Percentiles rank a stretch among this genome's conserved stretches.
phyloP scores from a whole-genome alignment of 2,113 vertebrate genomes.

The Oryzias javanicus region DNA sequence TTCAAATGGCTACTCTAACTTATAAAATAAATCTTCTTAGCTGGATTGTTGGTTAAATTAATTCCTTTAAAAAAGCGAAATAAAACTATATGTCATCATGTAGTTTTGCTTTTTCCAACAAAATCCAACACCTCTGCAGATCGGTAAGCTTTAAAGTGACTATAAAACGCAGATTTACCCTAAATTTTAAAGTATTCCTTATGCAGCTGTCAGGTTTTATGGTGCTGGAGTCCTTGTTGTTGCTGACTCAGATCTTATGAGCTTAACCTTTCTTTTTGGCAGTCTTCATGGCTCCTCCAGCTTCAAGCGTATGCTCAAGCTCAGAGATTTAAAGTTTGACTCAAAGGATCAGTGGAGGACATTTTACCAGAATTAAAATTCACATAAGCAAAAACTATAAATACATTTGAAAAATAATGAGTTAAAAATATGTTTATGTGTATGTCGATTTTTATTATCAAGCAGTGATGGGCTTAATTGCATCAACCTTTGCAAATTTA shows the following conservation, averaged over 20 bases:
- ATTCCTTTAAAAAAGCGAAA: no score
- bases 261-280: background rate
- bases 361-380: background rate
- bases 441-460: no score
- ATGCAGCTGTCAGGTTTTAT: no score
- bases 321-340: background rate
- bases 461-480: no score
- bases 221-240: background rate
- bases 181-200: background rate
- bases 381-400: no score
- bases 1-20: no score
- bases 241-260: conserved; percentile 41
- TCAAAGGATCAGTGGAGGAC: background rate
- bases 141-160: conserved; percentile 30
- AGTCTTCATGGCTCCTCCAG: background rate
- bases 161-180: conserved; percentile 26
- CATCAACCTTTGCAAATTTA: no score
- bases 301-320: background rate
- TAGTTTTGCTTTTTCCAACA: background rate
- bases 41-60: no score
- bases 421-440: no score
- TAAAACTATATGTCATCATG: background rate
- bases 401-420: no score
- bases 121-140: conserved; percentile 11
- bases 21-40: no score